Evolutionary conservation across 2,888 invertebrate species (phyloP).

Genomic region (Ypsolopha scabrella): DNA sequence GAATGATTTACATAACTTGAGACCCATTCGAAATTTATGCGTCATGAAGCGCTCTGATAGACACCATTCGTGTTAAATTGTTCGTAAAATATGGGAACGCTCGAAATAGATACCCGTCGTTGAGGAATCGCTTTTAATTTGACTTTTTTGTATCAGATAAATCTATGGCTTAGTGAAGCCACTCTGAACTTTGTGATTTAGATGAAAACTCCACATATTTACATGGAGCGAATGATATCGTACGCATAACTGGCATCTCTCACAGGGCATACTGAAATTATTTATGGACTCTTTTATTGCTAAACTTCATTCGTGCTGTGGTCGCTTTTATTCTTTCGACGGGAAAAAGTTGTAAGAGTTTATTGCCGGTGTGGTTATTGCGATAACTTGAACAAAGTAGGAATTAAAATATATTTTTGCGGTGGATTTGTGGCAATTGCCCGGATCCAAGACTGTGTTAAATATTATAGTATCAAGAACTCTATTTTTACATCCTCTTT

Average conservation of each 20-base stretch:
- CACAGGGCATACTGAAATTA: constrained; percentile 57
- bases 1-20: constrained; percentile 33
- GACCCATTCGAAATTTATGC: constrained; percentile 29
- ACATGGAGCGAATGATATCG: constrained; percentile 27
- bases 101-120: background rate
- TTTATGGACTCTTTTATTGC: constrained; percentile 67
- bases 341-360: constrained; percentile 64
- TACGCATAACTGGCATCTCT: constrained; percentile 46
- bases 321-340: constrained; percentile 64
- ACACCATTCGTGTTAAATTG: constrained; percentile 39
- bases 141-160: background rate
- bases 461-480: no score
- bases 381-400: constrained; percentile 51
- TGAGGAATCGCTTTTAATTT: background rate
- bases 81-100: constrained; percentile 25
- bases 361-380: constrained; percentile 68
- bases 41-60: constrained; percentile 22
- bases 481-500: no score
- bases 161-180: background rate
- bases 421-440: constrained; percentile 25
- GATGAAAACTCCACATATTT: constrained; percentile 29
- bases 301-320: constrained; percentile 67
- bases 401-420: constrained; percentile 60
- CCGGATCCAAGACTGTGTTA: constrained; percentile 13
- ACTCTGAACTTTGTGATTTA: constrained; percentile 20